These are phyloP conservation scores for Melopsittacus undulatus DNA, from an alignment of 2,797 vertebrate genomes.

Conservation along the genomic window DNA sequence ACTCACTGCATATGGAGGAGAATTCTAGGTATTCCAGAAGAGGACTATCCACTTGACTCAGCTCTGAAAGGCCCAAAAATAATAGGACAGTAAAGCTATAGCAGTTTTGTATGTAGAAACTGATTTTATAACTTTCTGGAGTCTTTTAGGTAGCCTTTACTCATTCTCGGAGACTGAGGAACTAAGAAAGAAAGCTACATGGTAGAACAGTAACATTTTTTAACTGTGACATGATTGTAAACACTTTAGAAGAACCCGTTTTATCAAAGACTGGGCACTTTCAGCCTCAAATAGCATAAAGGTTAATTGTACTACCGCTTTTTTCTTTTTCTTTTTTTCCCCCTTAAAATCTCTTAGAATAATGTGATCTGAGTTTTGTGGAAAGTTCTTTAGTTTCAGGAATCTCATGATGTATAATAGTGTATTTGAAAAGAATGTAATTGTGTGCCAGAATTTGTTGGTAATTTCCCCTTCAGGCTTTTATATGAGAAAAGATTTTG, in stretches of 20 bases:
- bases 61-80: background rate
- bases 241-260: background rate
- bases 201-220: background rate
- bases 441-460: conserved; percentile 19
- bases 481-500: conserved; percentile 35
- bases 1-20: background rate
- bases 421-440: conserved; percentile 13
- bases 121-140: background rate
- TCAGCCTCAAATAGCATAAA: background rate
- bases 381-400: conserved; percentile 22
- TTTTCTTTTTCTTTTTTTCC: background rate
- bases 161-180: background rate
- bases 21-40: background rate
- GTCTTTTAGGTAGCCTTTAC: background rate
- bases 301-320: background rate
- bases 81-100: background rate
- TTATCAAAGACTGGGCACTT: background rate
- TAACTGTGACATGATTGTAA: background rate
- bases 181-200: background rate
- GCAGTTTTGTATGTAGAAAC: background rate
- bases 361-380: conserved; percentile 22
- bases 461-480: conserved; percentile 14
- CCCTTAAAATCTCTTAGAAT: background rate
- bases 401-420: background rate
- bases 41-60: background rate